These are phyloP conservation scores for Norana najaformis DNA, from an alignment of 2,888 invertebrate genomes.

Conservation along the genomic window DNA sequence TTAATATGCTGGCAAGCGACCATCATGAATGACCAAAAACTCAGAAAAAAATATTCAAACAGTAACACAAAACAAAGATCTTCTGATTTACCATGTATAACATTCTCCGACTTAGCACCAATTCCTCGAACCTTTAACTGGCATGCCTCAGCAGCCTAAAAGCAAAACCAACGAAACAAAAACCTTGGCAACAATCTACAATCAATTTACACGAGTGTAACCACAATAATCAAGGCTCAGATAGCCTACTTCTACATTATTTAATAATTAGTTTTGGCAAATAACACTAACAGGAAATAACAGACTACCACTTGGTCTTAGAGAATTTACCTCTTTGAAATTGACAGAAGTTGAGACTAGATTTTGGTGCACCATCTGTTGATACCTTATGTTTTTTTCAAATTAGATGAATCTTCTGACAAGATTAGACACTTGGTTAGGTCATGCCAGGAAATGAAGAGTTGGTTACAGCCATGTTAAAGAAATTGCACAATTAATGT, in stretches of 20 bases:
- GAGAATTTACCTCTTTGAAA: neutral
- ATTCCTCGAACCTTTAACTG: constrained; percentile 37
- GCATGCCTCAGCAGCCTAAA: constrained; percentile 38
- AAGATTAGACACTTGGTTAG: too few species aligned
- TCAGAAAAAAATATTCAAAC: neutral
- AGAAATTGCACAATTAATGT: too few species aligned
- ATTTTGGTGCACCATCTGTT: neutral
- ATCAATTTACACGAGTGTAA: too few species aligned
- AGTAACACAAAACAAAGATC: neutral
- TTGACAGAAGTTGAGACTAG: neutral
- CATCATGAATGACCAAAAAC: neutral
- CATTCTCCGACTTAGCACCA: constrained; percentile 32
- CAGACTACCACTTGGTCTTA: neutral
- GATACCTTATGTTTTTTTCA: neutral
- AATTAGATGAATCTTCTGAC: too few species aligned
- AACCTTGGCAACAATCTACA: neutral
- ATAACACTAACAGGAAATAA: neutral
- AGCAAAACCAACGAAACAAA: neutral
- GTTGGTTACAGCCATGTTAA: too few species aligned
- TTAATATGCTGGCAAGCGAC: neutral
- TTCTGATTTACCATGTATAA: constrained; percentile 14
- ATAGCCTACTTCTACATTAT: neutral
- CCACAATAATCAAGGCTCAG: too few species aligned
- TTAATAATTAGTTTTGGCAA: too few species aligned
- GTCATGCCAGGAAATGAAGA: too few species aligned